These are phyloP conservation scores for Heliconius ethilla DNA, from an alignment of 2,888 invertebrate genomes.

Conservation along the genomic window DNA sequence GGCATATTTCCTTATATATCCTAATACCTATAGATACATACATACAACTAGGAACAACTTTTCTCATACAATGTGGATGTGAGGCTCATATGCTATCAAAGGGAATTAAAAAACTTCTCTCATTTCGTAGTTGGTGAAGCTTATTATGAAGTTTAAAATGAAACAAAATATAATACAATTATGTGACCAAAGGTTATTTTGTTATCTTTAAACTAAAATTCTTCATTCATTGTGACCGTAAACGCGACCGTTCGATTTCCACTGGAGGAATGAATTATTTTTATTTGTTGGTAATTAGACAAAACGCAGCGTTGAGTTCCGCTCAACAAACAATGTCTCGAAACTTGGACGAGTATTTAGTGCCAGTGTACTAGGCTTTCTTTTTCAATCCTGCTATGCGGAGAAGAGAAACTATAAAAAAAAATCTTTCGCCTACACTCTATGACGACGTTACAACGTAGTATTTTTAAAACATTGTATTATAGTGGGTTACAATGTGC, in stretches of 20 bases:
- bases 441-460: neutral
- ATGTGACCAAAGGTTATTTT: neutral
- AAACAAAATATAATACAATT: neutral
- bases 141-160: constrained; percentile 10
- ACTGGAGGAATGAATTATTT: neutral
- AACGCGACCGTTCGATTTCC: neutral
- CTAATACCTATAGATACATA: neutral
- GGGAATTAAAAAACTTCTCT: constrained; percentile 22
- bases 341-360: too few relatives aligned
- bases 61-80: constrained; percentile 2
- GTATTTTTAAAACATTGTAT: constrained; percentile 7
- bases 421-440: neutral
- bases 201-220: neutral
- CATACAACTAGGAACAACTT: neutral
- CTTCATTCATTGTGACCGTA: too few relatives aligned
- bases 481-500: constrained; percentile 10
- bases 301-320: neutral
- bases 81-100: constrained; percentile 12
- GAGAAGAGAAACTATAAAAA: neutral
- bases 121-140: constrained; percentile 1
- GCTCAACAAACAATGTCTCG: neutral
- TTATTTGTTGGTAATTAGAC: neutral
- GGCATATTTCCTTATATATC: too few relatives aligned
- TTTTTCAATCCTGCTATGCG: neutral
- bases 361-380: too few relatives aligned